Conservation (phyloP, 2,888 invertebrate species). For the Abrostola tripartita region DNA sequence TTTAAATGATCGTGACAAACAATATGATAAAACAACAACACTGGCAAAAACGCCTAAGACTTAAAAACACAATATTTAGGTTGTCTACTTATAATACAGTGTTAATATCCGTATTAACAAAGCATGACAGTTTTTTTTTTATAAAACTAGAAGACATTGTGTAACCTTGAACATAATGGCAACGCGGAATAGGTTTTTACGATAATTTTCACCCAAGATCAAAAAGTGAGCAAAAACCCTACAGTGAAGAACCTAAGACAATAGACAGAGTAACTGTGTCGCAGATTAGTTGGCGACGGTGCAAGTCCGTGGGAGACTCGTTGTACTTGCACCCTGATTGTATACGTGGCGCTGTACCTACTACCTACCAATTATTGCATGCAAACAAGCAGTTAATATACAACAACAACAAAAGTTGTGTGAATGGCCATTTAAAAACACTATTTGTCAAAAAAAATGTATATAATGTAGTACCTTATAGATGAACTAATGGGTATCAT, state of each 20-base stretch:
- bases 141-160: constrained; percentile 39
- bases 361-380: constrained; percentile 28
- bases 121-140: neutral
- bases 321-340: constrained; percentile 44
- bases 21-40: too few species aligned
- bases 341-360: constrained; percentile 27
- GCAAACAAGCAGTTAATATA: constrained; percentile 30
- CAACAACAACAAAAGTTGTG: constrained; percentile 17
- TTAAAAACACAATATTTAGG: neutral
- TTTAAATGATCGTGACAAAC: too few species aligned
- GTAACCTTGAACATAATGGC: constrained; percentile 38
- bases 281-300: constrained; percentile 53
- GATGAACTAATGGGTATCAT: too few species aligned
- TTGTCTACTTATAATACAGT: neutral
- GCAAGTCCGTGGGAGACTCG: constrained; percentile 48
- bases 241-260: constrained; percentile 59
- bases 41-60: too few species aligned
- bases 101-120: constrained; percentile 7
- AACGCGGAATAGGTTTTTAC: constrained; percentile 63
- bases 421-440: neutral
- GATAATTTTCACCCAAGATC: constrained; percentile 74
- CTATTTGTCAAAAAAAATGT: neutral
- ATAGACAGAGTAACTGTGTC: constrained; percentile 65
- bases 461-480: too few species aligned
- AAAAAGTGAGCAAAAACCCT: constrained; percentile 74